Conservation (phyloP, 2,797 vertebrate genomes). For the Trachurus trachurus region DNA sequence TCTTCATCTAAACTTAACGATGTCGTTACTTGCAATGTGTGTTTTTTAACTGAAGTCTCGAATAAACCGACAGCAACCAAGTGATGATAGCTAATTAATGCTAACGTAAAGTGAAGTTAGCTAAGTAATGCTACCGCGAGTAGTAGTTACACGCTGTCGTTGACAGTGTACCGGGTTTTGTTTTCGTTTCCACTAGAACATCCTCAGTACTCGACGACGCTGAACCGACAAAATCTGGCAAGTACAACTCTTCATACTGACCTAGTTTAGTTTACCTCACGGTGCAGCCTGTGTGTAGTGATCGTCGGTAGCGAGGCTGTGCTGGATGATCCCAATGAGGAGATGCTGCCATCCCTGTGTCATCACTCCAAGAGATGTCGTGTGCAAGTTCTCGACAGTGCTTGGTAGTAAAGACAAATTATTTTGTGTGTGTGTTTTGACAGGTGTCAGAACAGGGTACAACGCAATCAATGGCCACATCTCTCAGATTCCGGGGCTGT, state of each 20-base stretch:
- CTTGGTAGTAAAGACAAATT: too few species aligned
- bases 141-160: neutral
- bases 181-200: conserved; percentile 64
- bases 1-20: neutral
- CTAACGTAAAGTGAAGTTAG: neutral
- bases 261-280: neutral
- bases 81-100: neutral
- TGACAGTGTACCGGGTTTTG: conserved; percentile 48
- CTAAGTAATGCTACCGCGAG: neutral
- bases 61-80: neutral
- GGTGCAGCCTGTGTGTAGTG: neutral
- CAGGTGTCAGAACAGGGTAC: conserved; percentile 44
- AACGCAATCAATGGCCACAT: conserved; percentile 57
- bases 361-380: too few species aligned
- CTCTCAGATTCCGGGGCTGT: conserved; percentile 85
- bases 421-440: neutral
- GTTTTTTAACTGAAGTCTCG: neutral
- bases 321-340: neutral
- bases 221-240: conserved; percentile 63
- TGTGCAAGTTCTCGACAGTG: neutral
- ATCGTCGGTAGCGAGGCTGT: neutral
- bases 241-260: conserved; percentile 56
- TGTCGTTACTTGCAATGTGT: neutral
- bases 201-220: conserved; percentile 41
- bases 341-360: neutral